phyloP scores from a whole-genome alignment of 2,113 vertebrate species.

The Dasyurus viverrinus region DNA sequence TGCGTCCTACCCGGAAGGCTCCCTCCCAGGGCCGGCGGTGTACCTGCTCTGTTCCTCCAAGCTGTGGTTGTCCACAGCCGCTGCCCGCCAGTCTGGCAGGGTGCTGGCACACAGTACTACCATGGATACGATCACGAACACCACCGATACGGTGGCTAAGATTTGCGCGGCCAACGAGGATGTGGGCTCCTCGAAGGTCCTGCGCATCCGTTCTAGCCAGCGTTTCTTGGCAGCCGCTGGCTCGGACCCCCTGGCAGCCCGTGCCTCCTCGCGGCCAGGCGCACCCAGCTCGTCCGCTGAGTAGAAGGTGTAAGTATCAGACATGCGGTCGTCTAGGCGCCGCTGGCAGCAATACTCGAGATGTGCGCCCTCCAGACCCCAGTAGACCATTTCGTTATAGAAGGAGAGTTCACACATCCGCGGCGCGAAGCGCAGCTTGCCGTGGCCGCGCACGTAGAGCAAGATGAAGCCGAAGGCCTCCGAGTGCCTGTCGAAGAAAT shows the following conservation, averaged over 20 bases:
- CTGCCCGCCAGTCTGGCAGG: slow-evolving; percentile 96
- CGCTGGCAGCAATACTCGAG: slow-evolving; percentile 98
- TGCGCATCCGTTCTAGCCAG: slow-evolving; percentile 95
- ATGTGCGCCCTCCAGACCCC: slow-evolving; percentile 96
- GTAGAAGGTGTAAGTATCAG: slow-evolving; percentile 92
- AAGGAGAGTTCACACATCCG: slow-evolving; percentile 99
- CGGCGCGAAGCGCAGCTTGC: slow-evolving; percentile 96
- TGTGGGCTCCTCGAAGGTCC: slow-evolving; percentile 96
- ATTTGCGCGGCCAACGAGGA: slow-evolving; percentile 96
- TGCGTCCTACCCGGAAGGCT: slow-evolving; percentile 89
- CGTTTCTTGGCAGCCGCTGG: slow-evolving; percentile 77
- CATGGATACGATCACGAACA: slow-evolving; percentile 98
- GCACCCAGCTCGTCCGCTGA: slow-evolving; percentile 86
- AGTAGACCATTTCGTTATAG: slow-evolving; percentile 98
- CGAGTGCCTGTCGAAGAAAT: slow-evolving; percentile 98
- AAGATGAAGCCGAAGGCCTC: slow-evolving; percentile 98
- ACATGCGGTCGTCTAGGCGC: slow-evolving; percentile 97
- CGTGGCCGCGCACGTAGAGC: slow-evolving; percentile 95
- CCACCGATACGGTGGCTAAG: slow-evolving; percentile 94
- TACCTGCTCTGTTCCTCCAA: slow-evolving; percentile 98
- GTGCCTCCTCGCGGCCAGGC: slow-evolving; percentile 74
- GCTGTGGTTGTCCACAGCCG: slow-evolving; percentile 93
- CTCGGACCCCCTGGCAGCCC: slow-evolving; percentile 54
- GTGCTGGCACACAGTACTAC: slow-evolving; percentile 98
- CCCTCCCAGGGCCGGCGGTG: slow-evolving; percentile 88